Percentiles rank a stretch among this genome's conserved stretches.
These are phyloP conservation scores for Pocillopora grandis DNA, from an alignment of 92 coral and sea anemone genomes.

Conservation along the genomic window DNA sequence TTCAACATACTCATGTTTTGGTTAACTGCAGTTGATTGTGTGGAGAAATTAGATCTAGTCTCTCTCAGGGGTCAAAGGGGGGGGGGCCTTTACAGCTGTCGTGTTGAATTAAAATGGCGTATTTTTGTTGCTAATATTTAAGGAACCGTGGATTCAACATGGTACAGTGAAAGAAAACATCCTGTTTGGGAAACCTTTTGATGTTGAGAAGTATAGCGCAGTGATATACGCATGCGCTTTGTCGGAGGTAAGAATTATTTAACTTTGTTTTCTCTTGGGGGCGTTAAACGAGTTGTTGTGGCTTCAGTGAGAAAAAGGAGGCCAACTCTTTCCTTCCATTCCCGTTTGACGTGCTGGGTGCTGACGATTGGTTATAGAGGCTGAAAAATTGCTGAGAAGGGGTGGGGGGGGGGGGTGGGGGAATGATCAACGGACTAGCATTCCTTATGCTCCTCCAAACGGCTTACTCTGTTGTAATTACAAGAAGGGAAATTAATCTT, in stretches of 20 bases:
- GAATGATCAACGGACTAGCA: no score
- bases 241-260: constrained; percentile 62
- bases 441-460: no score
- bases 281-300: not conserved
- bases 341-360: no score
- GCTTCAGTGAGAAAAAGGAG: no score
- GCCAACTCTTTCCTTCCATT: no score
- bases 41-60: no score
- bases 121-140: not conserved
- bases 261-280: no score
- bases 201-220: constrained; percentile 76
- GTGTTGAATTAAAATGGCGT: not conserved
- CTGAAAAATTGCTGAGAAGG: not conserved
- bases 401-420: not conserved
- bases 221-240: constrained; percentile 93
- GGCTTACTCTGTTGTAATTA: no score
- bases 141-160: constrained; percentile 99
- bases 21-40: no score
- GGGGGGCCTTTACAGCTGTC: not conserved
- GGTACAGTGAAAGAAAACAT: constrained; percentile 97
- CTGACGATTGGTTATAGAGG: no score
- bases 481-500: no score
- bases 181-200: constrained; percentile 87
- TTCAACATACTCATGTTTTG: no score
- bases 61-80: not conserved